These are phyloP conservation scores for Lophotriccus pileatus DNA, from an alignment of 2,797 vertebrate genomes.

Conservation along the genomic window DNA sequence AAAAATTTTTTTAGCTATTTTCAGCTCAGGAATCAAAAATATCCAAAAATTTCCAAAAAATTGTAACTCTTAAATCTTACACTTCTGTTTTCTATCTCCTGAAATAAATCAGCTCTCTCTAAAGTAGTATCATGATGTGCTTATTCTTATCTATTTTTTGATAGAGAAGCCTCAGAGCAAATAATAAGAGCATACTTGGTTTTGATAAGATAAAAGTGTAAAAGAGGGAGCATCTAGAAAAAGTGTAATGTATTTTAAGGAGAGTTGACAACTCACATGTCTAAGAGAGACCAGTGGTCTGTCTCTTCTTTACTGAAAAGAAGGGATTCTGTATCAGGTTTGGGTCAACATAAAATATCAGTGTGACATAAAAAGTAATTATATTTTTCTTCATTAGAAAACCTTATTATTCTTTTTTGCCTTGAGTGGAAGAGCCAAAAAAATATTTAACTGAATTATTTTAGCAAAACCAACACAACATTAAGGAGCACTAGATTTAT, in stretches of 20 bases:
- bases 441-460: background rate
- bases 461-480: background rate
- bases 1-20: background rate
- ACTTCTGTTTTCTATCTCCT: background rate
- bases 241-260: background rate
- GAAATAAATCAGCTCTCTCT: background rate
- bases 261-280: background rate
- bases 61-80: background rate
- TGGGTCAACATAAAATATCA: background rate
- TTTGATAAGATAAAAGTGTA: background rate
- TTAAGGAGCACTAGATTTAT: background rate
- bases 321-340: background rate
- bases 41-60: background rate
- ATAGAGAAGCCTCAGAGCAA: background rate
- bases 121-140: background rate
- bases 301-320: background rate
- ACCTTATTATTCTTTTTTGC: background rate
- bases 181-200: background rate
- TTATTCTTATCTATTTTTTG: background rate
- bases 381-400: background rate
- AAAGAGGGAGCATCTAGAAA: background rate
- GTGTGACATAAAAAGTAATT: background rate
- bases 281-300: background rate
- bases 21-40: background rate
- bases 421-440: background rate